These are phyloP conservation scores for Pteromalus puparum DNA, from an alignment of 1,140 invertebrate species.

Conservation along the genomic window DNA sequence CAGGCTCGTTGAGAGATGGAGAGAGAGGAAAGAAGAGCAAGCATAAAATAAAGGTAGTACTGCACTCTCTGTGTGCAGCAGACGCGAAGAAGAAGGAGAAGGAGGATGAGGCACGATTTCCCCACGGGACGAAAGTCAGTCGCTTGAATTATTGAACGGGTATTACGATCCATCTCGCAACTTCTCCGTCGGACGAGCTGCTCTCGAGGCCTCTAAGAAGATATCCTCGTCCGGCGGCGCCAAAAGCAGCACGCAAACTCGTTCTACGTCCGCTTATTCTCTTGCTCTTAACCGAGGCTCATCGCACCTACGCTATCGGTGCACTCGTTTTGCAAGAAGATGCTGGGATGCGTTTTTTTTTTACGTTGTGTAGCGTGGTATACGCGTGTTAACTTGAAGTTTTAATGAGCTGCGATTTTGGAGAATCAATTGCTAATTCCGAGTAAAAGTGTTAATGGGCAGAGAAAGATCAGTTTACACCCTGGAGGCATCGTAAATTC, in stretches of 20 bases:
- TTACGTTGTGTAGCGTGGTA: too few species aligned
- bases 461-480: too few species aligned
- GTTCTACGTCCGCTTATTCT: not conserved
- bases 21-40: not conserved
- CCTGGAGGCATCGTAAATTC: constrained; percentile 42
- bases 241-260: not conserved
- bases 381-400: not conserved
- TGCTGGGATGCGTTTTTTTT: too few species aligned
- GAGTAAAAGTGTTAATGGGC: not conserved
- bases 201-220: not conserved
- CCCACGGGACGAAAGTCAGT: constrained; percentile 29
- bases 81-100: not conserved
- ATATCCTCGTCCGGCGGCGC: not conserved
- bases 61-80: not conserved
- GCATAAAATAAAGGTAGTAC: constrained; percentile 12
- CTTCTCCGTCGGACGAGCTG: not conserved
- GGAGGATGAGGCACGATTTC: not conserved
- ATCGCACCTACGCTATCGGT: not conserved
- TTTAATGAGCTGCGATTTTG: not conserved
- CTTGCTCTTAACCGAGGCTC: not conserved
- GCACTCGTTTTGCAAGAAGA: not conserved
- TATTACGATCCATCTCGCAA: constrained; percentile 38
- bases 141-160: constrained; percentile 50
- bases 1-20: constrained; percentile 30
- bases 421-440: not conserved